phyloP scores from a whole-genome alignment of 2,888 invertebrate species.

The Amphipoea lucens region DNA sequence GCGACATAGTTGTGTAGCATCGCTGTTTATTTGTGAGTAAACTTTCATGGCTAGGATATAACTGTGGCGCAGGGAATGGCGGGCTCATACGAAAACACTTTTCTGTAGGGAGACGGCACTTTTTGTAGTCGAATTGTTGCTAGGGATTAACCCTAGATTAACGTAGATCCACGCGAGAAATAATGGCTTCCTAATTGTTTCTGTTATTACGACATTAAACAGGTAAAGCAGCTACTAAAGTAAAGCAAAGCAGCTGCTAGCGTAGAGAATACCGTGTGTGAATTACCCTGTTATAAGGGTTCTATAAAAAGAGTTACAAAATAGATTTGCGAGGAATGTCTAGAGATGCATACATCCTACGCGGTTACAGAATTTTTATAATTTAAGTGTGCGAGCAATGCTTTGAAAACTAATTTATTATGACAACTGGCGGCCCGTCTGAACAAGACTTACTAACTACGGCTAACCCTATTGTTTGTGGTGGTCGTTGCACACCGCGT shows the following conservation, averaged over 20 bases:
- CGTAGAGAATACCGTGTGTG: background rate
- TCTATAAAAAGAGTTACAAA: background rate
- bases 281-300: background rate
- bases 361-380: background rate
- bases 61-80: background rate
- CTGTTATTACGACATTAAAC: background rate
- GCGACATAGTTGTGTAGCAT: conserved; percentile 2
- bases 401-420: background rate
- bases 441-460: conserved; percentile 1
- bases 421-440: background rate
- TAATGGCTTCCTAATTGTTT: background rate
- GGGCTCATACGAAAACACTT: conserved; percentile 6
- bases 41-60: conserved; percentile 41
- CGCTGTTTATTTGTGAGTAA: conserved; percentile 41
- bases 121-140: background rate
- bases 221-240: background rate
- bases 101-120: background rate
- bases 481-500: conserved; percentile 26
- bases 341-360: background rate
- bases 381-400: background rate
- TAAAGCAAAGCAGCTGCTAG: too few relatives aligned
- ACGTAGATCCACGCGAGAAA: background rate
- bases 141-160: background rate
- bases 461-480: conserved; percentile 45
- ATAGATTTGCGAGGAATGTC: background rate